These are phyloP conservation scores for Monomorium pharaonis DNA, from an alignment of 1,140 invertebrate species.

Conservation along the genomic window DNA sequence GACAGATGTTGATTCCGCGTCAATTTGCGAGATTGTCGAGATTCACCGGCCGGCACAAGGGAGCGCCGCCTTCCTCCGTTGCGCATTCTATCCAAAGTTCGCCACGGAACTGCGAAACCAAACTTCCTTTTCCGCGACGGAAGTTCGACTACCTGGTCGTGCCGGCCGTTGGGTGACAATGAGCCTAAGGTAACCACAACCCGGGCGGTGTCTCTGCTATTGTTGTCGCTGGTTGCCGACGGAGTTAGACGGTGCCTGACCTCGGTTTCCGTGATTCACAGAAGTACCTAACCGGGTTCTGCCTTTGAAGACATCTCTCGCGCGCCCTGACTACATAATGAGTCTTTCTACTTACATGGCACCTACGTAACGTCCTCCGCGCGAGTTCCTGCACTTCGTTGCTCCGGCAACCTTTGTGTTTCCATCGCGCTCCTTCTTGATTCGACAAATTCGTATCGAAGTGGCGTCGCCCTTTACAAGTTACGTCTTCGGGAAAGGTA, in stretches of 20 bases:
- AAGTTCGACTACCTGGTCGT: slow-evolving; percentile 59
- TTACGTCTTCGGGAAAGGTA: slow-evolving; percentile 7
- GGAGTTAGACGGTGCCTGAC: slow-evolving; percentile 60
- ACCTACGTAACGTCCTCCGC: background rate
- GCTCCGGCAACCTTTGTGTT: slow-evolving; percentile 47
- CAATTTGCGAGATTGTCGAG: slow-evolving; percentile 50
- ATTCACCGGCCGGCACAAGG: slow-evolving; percentile 49
- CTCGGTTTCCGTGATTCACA: slow-evolving; percentile 59
- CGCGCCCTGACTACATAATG: slow-evolving; percentile 60
- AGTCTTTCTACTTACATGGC: slow-evolving; percentile 62
- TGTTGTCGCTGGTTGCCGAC: slow-evolving; percentile 45
- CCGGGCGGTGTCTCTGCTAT: slow-evolving; percentile 34
- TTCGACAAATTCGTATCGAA: slow-evolving; percentile 56
- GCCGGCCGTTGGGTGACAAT: slow-evolving; percentile 61
- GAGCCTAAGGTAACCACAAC: slow-evolving; percentile 66
- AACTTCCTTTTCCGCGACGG: slow-evolving; percentile 70
- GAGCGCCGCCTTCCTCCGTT: slow-evolving; percentile 11
- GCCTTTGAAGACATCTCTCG: slow-evolving; percentile 57
- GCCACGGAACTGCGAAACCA: slow-evolving; percentile 31
- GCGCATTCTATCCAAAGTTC: slow-evolving; percentile 53
- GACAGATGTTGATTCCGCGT: slow-evolving; percentile 14
- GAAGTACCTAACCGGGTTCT: slow-evolving; percentile 44
- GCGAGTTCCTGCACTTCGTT: slow-evolving; percentile 41
- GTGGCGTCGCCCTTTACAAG: slow-evolving; percentile 9
- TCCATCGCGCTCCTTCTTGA: slow-evolving; percentile 31